phyloP scores from a whole-genome alignment of 2,113 vertebrate genomes.

The Urocynchramus pylzowi region DNA sequence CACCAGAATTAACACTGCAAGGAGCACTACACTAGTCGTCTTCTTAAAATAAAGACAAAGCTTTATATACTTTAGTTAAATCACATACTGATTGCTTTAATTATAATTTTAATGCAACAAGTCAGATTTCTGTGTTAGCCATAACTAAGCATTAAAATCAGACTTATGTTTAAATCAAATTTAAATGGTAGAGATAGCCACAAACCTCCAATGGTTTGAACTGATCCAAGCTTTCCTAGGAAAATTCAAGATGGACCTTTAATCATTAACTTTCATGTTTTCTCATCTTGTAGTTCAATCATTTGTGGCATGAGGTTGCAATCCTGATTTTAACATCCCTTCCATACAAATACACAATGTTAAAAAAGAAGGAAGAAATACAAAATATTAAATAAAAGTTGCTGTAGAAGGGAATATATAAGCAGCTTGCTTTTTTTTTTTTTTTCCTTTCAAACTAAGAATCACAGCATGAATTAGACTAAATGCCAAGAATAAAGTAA shows the following conservation, averaged over 20 bases:
- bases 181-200: background rate
- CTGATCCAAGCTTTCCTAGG: background rate
- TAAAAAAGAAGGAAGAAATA: background rate
- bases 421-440: background rate
- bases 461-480: conserved; percentile 37
- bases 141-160: background rate
- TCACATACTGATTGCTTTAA: background rate
- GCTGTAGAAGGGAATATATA: background rate
- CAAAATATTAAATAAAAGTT: conserved; percentile 32
- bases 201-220: background rate
- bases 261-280: background rate
- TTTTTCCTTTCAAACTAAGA: conserved; percentile 20
- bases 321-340: background rate
- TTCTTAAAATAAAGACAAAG: background rate
- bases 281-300: background rate
- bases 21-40: background rate
- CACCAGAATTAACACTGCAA: background rate
- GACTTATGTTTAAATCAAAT: background rate
- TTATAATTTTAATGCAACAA: background rate
- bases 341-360: background rate
- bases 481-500: conserved; percentile 55
- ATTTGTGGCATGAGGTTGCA: background rate
- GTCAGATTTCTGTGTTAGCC: background rate
- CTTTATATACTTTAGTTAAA: background rate
- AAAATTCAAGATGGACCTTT: background rate